Percentiles rank a stretch among this genome's conserved stretches.
These are phyloP conservation scores for Crematogaster levior DNA, from an alignment of 2,888 invertebrate species.

Conservation along the genomic window DNA sequence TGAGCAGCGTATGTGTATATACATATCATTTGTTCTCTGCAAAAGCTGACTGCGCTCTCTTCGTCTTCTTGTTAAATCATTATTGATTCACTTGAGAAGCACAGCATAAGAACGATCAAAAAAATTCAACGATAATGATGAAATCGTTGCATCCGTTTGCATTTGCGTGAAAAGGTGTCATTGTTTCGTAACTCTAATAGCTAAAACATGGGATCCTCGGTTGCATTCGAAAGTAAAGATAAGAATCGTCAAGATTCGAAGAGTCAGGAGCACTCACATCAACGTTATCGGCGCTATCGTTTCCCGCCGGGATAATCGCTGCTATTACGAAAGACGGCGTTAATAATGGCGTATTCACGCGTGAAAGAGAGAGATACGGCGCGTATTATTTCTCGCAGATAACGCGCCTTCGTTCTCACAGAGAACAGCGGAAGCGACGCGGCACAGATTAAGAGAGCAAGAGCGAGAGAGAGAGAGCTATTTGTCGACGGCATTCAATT, in stretches of 20 bases:
- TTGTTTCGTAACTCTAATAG: background rate
- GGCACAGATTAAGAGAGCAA: background rate
- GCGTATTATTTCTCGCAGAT: constrained; percentile 19
- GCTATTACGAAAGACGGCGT: background rate
- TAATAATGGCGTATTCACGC: background rate
- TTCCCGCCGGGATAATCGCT: background rate
- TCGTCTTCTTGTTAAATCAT: background rate
- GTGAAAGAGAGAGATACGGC: background rate
- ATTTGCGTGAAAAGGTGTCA: background rate
- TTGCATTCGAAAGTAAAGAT: background rate
- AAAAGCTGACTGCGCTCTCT: background rate
- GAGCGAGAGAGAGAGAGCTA: background rate
- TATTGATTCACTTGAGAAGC: background rate
- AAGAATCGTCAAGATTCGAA: background rate
- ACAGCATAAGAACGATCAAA: background rate
- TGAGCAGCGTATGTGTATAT: background rate
- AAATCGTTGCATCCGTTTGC: background rate
- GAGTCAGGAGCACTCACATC: background rate
- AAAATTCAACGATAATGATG: background rate
- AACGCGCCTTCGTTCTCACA: constrained; percentile 33
- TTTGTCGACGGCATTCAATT: constrained; percentile 51
- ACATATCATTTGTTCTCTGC: background rate
- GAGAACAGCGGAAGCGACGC: constrained; percentile 10
- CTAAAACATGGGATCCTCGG: background rate
- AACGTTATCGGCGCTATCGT: background rate